phyloP scores from a whole-genome alignment of 2,888 invertebrate genomes.

The Rotaria socialis region DNA sequence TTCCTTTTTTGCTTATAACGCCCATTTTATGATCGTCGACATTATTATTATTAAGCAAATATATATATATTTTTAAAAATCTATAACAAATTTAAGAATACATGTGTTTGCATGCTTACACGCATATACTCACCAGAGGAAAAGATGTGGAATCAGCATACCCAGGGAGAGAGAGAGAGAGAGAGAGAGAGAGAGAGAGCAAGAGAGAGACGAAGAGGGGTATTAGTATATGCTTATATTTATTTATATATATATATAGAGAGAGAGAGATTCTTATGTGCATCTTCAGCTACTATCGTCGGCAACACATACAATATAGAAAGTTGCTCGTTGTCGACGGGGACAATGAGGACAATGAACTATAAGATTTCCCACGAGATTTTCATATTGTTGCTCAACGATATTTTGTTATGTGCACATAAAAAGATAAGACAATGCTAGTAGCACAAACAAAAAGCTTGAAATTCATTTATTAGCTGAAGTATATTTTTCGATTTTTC shows the following conservation, averaged over 20 bases:
- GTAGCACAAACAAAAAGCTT: not conserved
- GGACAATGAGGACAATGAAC: not conserved
- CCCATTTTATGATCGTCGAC: not conserved
- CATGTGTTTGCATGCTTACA: not conserved
- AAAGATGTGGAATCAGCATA: not conserved
- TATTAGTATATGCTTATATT: not conserved
- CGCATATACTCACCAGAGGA: not conserved
- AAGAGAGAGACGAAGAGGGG: too few species aligned
- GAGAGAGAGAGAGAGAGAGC: too few species aligned
- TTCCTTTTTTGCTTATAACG: not conserved
- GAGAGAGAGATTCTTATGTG: not conserved
- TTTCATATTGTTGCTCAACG: not conserved
- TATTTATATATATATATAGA: not conserved
- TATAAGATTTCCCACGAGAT: constrained; percentile 28
- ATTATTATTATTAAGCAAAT: not conserved
- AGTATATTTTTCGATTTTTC: not conserved
- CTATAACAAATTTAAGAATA: not conserved
- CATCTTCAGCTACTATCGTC: constrained; percentile 3
- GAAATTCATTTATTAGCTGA: not conserved
- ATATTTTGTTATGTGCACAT: not conserved
- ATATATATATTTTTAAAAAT: not conserved
- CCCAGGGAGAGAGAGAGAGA: too few species aligned
- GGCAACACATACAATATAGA: not conserved
- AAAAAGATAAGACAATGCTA: not conserved
- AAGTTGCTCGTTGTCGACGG: not conserved